A percentile compares a stretch with the other conserved stretches of the same genome.
Evolutionary conservation across 2,113 vertebrate species (phyloP).

Genomic region (Hemiscyllium ocellatum): DNA sequence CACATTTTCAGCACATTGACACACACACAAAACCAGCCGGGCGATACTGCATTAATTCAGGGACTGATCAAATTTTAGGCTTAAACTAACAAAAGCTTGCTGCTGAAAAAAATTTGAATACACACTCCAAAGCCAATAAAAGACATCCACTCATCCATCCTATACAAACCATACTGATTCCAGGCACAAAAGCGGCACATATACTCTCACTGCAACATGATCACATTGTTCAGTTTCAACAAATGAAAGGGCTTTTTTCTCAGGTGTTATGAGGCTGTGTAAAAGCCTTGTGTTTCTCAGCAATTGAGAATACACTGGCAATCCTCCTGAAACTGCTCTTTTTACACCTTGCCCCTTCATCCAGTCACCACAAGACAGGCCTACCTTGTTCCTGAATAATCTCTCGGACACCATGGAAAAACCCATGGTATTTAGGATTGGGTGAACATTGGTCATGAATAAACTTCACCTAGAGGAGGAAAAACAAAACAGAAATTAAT

Average conservation of each 20-base stretch:
- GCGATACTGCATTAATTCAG: too few relatives aligned
- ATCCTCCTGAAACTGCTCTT: neutral
- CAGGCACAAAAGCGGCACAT: too few relatives aligned
- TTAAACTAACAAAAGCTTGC: too few relatives aligned
- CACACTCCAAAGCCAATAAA: too few relatives aligned
- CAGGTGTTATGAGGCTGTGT: neutral
- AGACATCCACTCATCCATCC: too few relatives aligned
- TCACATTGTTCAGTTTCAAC: neutral
- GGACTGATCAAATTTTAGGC: too few relatives aligned
- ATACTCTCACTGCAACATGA: too few relatives aligned
- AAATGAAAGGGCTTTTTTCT: neutral
- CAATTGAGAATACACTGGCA: neutral
- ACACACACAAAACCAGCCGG: too few relatives aligned
- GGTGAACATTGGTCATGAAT: constrained; percentile 68
- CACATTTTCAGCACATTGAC: too few relatives aligned
- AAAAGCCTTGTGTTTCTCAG: neutral
- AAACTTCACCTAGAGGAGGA: constrained; percentile 62
- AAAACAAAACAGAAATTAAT: neutral
- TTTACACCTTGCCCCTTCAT: neutral
- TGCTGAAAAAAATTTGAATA: too few relatives aligned
- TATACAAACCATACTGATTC: too few relatives aligned
- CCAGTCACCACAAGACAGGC: neutral
- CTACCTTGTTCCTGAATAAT: constrained; percentile 66
- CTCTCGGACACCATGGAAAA: constrained; percentile 66
- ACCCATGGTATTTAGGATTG: constrained; percentile 61